phyloP scores from a whole-genome alignment of 2,888 invertebrate species.

The Drosophila mimica region DNA sequence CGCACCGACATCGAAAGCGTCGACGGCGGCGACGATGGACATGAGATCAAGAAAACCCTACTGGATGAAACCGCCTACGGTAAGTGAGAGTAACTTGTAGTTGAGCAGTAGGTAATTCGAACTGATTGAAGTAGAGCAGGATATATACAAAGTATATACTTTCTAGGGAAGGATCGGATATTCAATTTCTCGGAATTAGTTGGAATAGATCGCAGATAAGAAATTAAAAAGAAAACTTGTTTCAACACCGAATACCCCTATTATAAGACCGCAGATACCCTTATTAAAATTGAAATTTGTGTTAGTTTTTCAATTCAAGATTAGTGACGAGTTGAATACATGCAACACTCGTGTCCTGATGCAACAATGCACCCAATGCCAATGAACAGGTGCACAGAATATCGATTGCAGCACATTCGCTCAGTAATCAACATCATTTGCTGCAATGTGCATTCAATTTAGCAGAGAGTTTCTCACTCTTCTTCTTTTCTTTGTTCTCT shows the following conservation, averaged over 20 bases:
- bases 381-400: neutral
- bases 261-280: neutral
- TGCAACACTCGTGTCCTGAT: neutral
- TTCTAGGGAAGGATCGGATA: neutral
- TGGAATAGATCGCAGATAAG: neutral
- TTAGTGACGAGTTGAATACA: neutral
- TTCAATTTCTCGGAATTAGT: neutral
- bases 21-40: conserved; percentile 92
- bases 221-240: neutral
- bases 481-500: too few relatives aligned
- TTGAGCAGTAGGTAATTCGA: neutral
- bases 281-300: neutral
- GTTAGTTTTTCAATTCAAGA: neutral
- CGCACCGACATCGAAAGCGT: conserved; percentile 91
- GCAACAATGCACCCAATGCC: neutral
- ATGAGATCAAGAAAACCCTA: conserved; percentile 92
- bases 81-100: conserved; percentile 85
- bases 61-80: conserved; percentile 93
- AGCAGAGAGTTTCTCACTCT: neutral
- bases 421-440: neutral
- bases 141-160: neutral
- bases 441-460: neutral
- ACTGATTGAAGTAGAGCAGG: neutral
- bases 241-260: neutral
- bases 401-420: neutral